A percentile compares a stretch with the other conserved stretches of the same genome.
phyloP scores from a whole-genome alignment of 1,140 invertebrate species.

The Zelostemma sp. region DNA sequence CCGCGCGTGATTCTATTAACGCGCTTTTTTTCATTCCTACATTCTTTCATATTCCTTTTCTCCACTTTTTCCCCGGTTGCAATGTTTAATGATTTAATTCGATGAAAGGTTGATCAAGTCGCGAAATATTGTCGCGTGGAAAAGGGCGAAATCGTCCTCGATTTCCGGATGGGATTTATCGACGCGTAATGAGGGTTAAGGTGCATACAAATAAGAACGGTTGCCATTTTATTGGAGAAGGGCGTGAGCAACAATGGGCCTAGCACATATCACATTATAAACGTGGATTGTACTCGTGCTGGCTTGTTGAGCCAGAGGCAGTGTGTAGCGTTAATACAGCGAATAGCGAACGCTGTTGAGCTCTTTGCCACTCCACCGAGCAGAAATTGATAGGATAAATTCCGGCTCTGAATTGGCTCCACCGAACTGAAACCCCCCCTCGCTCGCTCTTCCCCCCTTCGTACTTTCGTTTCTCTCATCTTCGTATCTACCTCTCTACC shows the following conservation, averaged over 20 bases:
- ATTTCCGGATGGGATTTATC: conserved; percentile 30
- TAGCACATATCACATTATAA: conserved; percentile 56
- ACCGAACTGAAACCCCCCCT: conserved; percentile 71
- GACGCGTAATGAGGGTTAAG: conserved; percentile 51
- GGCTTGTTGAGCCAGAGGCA: conserved; percentile 48
- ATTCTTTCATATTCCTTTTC: not conserved
- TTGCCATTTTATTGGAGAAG: conserved; percentile 55
- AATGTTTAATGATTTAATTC: no score
- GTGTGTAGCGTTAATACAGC: conserved; percentile 68
- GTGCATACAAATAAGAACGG: conserved; percentile 55
- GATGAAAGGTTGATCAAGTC: not conserved
- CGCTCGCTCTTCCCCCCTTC: conserved; percentile 37
- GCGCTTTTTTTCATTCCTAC: conserved; percentile 28
- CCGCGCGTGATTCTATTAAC: conserved; percentile 32
- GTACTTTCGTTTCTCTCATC: conserved; percentile 27
- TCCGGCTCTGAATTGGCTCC: conserved; percentile 75
- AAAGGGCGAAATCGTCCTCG: conserved; percentile 14
- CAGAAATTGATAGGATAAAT: conserved; percentile 78
- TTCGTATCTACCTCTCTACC: conserved; percentile 14
- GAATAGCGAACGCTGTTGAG: conserved; percentile 64
- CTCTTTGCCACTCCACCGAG: conserved; percentile 76
- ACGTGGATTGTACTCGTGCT: conserved; percentile 52
- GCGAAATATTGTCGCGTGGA: no score
- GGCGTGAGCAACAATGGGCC: conserved; percentile 57
- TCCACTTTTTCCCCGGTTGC: conserved; percentile 5